Evolutionary conservation across 2,797 vertebrate species (phyloP).

Genomic region (Pseudopleuronectes americanus): DNA sequence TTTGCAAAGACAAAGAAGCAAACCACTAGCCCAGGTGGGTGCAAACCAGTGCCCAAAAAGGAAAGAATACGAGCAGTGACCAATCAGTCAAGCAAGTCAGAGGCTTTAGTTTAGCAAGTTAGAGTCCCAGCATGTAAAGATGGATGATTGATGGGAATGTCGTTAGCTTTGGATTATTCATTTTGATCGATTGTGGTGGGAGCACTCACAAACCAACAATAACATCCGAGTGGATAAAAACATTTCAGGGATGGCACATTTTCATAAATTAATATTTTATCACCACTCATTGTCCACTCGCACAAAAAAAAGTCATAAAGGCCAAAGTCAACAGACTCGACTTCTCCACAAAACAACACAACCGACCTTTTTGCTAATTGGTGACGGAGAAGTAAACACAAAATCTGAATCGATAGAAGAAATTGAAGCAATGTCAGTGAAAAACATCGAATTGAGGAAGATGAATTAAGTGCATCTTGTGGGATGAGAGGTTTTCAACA

Average conservation of each 20-base stretch:
- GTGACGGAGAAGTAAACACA: conserved; percentile 6
- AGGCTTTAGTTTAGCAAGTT: no score
- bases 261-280: neutral
- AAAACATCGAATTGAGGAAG: neutral
- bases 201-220: neutral
- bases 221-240: neutral
- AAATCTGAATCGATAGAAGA: conserved; percentile 11
- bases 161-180: no score
- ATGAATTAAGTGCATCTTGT: neutral
- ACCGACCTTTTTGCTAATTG: conserved; percentile 33
- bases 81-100: no score
- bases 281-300: neutral
- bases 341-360: conserved; percentile 12
- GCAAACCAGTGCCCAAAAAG: no score
- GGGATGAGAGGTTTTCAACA: no score
- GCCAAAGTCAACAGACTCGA: conserved; percentile 9
- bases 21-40: no score
- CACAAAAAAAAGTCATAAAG: neutral
- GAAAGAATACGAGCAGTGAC: no score
- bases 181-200: neutral
- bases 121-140: no score
- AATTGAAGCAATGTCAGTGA: conserved; percentile 4
- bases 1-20: no score
- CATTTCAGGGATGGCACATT: neutral
- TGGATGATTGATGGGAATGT: no score